Base-by-base conservation (phyloP, 2,113 vertebrate species). In the Forbesichthys agassizii region DNA sequence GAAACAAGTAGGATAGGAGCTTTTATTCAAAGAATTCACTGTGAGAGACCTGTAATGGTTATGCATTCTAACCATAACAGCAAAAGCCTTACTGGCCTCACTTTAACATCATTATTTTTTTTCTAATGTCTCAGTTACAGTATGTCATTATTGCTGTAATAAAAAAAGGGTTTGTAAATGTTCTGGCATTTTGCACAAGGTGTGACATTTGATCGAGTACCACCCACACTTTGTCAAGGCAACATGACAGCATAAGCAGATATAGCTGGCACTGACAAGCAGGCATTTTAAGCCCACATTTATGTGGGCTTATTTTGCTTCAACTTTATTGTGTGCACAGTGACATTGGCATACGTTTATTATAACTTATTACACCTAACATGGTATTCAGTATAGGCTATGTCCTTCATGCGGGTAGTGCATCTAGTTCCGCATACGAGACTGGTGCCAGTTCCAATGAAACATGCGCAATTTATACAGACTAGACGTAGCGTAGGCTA, bases 211-310 rank as follows among this genome's bases (percentile, higher is more conserved):
- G 12, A 53, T 69, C 33, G 5, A 27, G 49, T 27, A 49, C 42
- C 48, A 61, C 27, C 55, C 42, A n/a, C 55, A 49, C 9, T 48
- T 2, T 48, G 42, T 58, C 36, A 58, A 48, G 12, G 27, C 5
- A 58, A 60, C 14, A 20, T 69, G 68, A 63, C 66, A 70, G 62
- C 16, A 53, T 59, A 64, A 71, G 74, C 54, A 54, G 64, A 53
- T 61, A 59, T 61, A 47, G 16, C 33, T 42, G 10, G 56, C 16
- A 54, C 27, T 27, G 27, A 27, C 2, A 27, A 27, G 27, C 27
- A 27, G 36, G 48, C 18, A 20, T 59, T 68, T 20, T n/a, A 57
- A 51, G 48, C 27, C 46, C 48, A 27, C 7, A 10, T 48, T 27
- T 48, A 33, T 11, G 48, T 54, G 59, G 48, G 14, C 42, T 48